A percentile compares a stretch with the other conserved stretches of the same genome.
Conservation (phyloP, 2,113 vertebrate species). For the Mixornis gularis region DNA sequence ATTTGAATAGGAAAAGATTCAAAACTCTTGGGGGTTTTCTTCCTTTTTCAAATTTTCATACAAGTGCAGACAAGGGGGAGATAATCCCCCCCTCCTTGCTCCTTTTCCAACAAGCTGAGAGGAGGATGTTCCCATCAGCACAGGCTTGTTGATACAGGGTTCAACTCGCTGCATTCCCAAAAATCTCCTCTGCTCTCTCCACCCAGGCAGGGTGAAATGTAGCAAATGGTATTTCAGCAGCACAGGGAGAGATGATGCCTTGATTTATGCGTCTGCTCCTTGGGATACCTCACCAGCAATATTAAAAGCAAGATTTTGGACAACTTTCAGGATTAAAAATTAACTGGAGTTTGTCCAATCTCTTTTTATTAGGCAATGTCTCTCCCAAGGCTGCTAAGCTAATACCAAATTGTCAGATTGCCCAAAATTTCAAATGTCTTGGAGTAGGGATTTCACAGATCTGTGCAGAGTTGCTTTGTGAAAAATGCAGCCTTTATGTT, state of each 20-base stretch:
- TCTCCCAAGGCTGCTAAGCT: constrained; percentile 45
- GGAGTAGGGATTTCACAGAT: neutral
- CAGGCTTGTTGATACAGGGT: neutral
- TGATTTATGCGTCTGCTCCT: constrained; percentile 48
- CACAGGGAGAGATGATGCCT: neutral
- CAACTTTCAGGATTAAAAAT: constrained; percentile 65
- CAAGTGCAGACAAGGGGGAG: neutral
- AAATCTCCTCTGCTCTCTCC: neutral
- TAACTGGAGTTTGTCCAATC: constrained; percentile 52
- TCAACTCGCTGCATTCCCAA: neutral
- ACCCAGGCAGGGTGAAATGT: neutral
- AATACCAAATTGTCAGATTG: constrained; percentile 52
- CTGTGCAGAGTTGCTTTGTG: neutral
- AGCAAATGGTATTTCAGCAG: constrained; percentile 13
- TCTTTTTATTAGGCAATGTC: constrained; percentile 49
- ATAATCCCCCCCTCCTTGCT: neutral
- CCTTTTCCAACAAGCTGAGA: neutral
- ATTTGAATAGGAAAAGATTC: neutral
- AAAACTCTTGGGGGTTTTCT: neutral
- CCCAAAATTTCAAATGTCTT: constrained; percentile 6
- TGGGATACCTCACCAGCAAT: constrained; percentile 23
- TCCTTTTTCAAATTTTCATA: neutral
- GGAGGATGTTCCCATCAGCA: neutral
- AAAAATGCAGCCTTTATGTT: neutral
- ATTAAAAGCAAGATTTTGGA: constrained; percentile 63